Percentiles rank a stretch among this genome's conserved stretches.
phyloP scores from a whole-genome alignment of 2,113 vertebrate genomes.

The Caloenas nicobarica region DNA sequence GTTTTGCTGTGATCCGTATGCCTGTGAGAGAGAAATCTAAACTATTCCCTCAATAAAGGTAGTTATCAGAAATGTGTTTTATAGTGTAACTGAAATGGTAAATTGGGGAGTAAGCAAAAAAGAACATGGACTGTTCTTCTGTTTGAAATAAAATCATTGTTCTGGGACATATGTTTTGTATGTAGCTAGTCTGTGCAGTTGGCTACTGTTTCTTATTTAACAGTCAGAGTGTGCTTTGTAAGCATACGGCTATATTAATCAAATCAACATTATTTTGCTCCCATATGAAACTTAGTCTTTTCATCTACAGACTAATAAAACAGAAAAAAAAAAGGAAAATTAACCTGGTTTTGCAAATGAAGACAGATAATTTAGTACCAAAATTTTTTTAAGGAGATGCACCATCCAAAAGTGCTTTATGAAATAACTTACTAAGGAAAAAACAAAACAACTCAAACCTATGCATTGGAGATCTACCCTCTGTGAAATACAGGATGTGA shows the following conservation, averaged over 20 bases:
- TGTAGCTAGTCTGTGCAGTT: constrained; percentile 57
- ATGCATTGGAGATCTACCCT: background rate
- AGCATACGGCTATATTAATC: constrained; percentile 24
- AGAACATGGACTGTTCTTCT: constrained; percentile 57
- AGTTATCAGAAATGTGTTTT: constrained; percentile 43
- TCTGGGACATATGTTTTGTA: constrained; percentile 51
- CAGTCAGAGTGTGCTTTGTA: constrained; percentile 45
- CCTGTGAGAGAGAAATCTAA: background rate
- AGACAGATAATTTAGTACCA: background rate
- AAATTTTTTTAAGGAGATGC: background rate
- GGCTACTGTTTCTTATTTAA: constrained; percentile 69
- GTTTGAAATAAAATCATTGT: constrained; percentile 69
- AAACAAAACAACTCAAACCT: fast-evolving
- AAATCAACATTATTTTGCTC: constrained; percentile 30
- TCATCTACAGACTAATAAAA: background rate
- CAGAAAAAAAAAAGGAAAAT: background rate
- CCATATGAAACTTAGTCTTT: background rate
- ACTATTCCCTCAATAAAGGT: constrained; percentile 25
- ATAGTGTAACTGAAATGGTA: constrained; percentile 60
- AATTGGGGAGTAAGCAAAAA: constrained; percentile 55
- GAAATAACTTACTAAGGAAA: background rate
- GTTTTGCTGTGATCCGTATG: background rate
- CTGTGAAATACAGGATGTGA: background rate
- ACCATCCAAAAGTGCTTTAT: background rate
- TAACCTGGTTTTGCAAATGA: background rate